These are phyloP conservation scores for Ectemnius cavifrons DNA, from an alignment of 2,888 invertebrate genomes.

Conservation along the genomic window DNA sequence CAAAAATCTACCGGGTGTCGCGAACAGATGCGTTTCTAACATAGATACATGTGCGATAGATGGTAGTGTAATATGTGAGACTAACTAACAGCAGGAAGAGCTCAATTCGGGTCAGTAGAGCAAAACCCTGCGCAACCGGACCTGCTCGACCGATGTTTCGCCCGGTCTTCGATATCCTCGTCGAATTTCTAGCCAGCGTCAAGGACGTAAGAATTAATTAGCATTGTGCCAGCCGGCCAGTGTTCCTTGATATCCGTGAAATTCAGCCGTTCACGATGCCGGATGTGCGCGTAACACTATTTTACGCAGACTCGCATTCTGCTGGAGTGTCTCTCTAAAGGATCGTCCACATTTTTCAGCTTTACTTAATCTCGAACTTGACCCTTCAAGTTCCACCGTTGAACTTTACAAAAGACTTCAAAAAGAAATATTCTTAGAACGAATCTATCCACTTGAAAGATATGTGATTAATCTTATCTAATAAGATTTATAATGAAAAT, in stretches of 20 bases:
- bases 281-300: no score
- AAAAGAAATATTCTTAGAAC: no score
- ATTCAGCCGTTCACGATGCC: neutral
- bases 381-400: no score
- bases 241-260: constrained; percentile 10
- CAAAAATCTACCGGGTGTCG: no score
- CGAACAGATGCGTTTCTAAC: neutral
- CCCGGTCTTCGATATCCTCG: constrained; percentile 34
- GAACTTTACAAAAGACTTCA: no score
- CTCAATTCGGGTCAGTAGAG: constrained; percentile 54
- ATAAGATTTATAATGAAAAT: no score
- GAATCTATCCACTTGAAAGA: no score
- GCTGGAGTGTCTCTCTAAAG: no score
- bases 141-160: constrained; percentile 24
- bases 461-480: no score
- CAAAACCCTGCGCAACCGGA: constrained; percentile 46
- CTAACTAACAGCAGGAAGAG: constrained; percentile 46
- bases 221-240: neutral
- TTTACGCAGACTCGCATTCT: no score
- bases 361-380: no score
- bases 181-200: constrained; percentile 7
- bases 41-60: constrained; percentile 26
- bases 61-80: constrained; percentile 27
- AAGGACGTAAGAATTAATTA: constrained; percentile 15
- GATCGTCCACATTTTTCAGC: no score